Conservation (phyloP, 2,113 vertebrate genomes). For the Lampris incognitus region DNA sequence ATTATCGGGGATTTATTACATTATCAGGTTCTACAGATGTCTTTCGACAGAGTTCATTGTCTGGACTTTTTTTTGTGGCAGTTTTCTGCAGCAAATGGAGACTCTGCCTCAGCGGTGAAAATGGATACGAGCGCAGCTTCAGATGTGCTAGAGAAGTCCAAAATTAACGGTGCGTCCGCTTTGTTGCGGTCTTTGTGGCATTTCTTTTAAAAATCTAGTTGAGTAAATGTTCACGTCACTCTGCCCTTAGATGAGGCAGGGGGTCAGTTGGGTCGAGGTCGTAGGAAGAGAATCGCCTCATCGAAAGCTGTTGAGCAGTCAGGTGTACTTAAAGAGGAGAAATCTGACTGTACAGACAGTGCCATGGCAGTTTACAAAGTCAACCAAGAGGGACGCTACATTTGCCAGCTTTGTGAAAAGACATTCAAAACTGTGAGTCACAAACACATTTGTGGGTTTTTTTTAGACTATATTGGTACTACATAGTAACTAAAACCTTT, state of each 20-base stretch:
- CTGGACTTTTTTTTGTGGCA: constrained; percentile 21
- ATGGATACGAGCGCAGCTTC: constrained; percentile 40
- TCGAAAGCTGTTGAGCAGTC: constrained; percentile 50
- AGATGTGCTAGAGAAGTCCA: constrained; percentile 50
- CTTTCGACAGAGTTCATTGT: not conserved
- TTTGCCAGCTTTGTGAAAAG: constrained; percentile 93
- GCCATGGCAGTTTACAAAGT: constrained; percentile 84
- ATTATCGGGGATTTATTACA: too few relatives aligned
- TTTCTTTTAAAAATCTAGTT: too few relatives aligned
- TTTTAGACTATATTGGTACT: not conserved
- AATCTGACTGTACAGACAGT: constrained; percentile 70
- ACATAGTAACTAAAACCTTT: too few relatives aligned
- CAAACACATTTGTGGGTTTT: not conserved
- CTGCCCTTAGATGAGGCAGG: constrained; percentile 57
- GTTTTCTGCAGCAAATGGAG: constrained; percentile 55
- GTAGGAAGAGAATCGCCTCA: constrained; percentile 67
- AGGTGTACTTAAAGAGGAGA: constrained; percentile 61
- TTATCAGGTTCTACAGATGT: too few relatives aligned
- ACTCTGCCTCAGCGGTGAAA: constrained; percentile 51
- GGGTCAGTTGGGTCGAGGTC: constrained; percentile 68
- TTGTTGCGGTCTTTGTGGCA: not conserved
- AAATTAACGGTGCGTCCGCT: constrained; percentile 51
- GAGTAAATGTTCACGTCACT: not conserved
- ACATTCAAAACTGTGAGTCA: constrained; percentile 94
- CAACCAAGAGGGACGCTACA: constrained; percentile 89